Percentiles rank a stretch among this genome's conserved stretches.
Conservation (phyloP, 2,888 invertebrate species). For the Busseola fusca region DNA sequence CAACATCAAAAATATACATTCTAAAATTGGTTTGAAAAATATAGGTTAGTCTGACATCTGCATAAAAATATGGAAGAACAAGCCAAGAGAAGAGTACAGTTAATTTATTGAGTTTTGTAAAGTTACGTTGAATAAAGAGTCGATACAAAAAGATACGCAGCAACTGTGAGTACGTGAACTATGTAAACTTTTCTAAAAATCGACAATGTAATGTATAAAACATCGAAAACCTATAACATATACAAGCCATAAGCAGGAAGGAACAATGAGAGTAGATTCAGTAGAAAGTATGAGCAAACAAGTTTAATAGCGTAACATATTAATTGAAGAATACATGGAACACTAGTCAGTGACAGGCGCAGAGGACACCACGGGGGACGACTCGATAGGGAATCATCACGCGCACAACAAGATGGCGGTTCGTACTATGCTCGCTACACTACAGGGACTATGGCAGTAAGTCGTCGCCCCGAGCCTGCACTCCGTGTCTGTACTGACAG, state of each 20-base stretch:
- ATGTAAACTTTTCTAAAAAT: slow-evolving; percentile 65
- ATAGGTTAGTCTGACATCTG: slow-evolving; percentile 52
- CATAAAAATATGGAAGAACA: slow-evolving; percentile 59
- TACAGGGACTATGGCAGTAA: not conserved
- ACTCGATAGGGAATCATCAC: not conserved
- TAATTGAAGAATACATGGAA: slow-evolving; percentile 17
- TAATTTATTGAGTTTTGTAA: slow-evolving; percentile 26
- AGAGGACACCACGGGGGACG: slow-evolving; percentile 18
- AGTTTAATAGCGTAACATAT: slow-evolving; percentile 24
- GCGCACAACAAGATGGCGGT: slow-evolving; percentile 1
- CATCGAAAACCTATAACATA: slow-evolving; percentile 61
- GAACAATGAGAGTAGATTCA: slow-evolving; percentile 67
- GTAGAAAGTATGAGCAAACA: slow-evolving; percentile 65
- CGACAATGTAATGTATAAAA: slow-evolving; percentile 63
- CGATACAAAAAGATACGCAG: slow-evolving; percentile 37
- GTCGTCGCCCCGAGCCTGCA: slow-evolving; percentile 6
- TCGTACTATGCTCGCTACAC: not conserved
- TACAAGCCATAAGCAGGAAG: slow-evolving; percentile 68
- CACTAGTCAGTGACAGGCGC: slow-evolving; percentile 3
- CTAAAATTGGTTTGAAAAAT: slow-evolving; percentile 58
- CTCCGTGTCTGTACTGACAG: slow-evolving; percentile 16
- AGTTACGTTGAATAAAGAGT: slow-evolving; percentile 35
- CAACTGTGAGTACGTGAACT: slow-evolving; percentile 25
- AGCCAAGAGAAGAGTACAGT: slow-evolving; percentile 51
- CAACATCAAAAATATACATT: slow-evolving; percentile 61